These are phyloP conservation scores for Nerophis lumbriciformis DNA, from an alignment of 2,113 vertebrate species.

Conservation along the genomic window DNA sequence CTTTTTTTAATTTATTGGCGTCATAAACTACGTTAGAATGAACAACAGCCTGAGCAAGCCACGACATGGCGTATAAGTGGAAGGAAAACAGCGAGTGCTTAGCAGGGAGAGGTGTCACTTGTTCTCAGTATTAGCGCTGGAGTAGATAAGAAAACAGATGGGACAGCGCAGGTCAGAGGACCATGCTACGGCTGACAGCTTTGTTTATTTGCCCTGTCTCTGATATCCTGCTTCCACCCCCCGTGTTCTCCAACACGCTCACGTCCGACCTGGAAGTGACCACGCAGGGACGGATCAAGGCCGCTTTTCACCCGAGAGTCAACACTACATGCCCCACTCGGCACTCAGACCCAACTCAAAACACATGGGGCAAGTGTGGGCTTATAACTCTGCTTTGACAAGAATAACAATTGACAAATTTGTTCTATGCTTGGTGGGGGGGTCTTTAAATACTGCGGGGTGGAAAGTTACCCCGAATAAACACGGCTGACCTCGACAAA, in stretches of 20 bases:
- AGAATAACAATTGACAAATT: constrained; percentile 63
- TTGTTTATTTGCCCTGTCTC: constrained; percentile 74
- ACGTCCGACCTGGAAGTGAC: constrained; percentile 66
- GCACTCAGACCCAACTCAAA: constrained; percentile 65
- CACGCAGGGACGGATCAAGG: constrained; percentile 66
- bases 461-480: constrained; percentile 42
- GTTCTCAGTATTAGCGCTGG: constrained; percentile 68
- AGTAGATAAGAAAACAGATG: constrained; percentile 72
- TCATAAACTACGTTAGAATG: background rate
- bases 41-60: constrained; percentile 10
- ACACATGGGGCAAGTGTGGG: constrained; percentile 67
- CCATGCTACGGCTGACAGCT: constrained; percentile 65
- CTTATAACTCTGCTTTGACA: constrained; percentile 56
- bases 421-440: constrained; percentile 30
- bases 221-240: constrained; percentile 66
- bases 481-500: constrained; percentile 25
- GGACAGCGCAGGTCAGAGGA: constrained; percentile 68
- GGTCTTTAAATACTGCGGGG: constrained; percentile 34
- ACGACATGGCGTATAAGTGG: constrained; percentile 41
- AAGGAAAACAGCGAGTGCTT: constrained; percentile 60
- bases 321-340: constrained; percentile 56
- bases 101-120: constrained; percentile 69
- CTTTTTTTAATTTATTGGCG: background rate
- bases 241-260: constrained; percentile 12
- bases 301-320: constrained; percentile 67